These are phyloP conservation scores for Girardia tigrina DNA, from an alignment of 2,888 invertebrate genomes.

Conservation along the genomic window DNA sequence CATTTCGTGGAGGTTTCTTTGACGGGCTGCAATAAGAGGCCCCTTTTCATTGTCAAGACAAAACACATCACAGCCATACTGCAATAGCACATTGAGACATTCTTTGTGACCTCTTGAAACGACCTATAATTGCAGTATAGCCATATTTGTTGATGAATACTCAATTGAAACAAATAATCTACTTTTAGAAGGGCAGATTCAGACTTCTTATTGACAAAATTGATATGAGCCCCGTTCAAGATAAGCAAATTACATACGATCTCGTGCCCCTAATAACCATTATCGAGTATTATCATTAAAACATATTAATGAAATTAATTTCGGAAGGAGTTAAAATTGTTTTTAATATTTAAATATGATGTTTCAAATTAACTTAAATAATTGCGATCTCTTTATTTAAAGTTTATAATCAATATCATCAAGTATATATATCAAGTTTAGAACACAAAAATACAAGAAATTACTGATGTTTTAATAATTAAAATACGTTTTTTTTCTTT, in stretches of 20 bases:
- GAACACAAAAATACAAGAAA: too few relatives aligned
- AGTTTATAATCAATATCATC: too few relatives aligned
- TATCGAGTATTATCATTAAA: too few relatives aligned
- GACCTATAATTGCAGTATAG: background rate
- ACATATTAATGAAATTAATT: too few relatives aligned
- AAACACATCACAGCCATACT: background rate
- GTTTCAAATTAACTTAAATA: too few relatives aligned
- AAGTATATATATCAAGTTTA: too few relatives aligned
- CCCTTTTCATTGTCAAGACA: background rate
- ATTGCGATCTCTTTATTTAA: too few relatives aligned
- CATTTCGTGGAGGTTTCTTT: background rate
- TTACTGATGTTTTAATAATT: too few relatives aligned
- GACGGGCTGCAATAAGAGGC: background rate
- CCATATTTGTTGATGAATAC: background rate
- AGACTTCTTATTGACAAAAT: slow-evolving; percentile 13
- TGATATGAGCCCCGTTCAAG: background rate
- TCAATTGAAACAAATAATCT: background rate
- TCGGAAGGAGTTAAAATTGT: too few relatives aligned
- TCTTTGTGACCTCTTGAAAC: background rate
- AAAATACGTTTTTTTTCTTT: too few relatives aligned
- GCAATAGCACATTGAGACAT: background rate
- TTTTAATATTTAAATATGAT: too few relatives aligned
- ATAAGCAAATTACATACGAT: background rate
- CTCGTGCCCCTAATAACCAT: slow-evolving; percentile 1
- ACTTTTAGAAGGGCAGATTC: background rate